Conservation (phyloP, 2,797 vertebrate genomes). For the Mormyrops attenuatus region DNA sequence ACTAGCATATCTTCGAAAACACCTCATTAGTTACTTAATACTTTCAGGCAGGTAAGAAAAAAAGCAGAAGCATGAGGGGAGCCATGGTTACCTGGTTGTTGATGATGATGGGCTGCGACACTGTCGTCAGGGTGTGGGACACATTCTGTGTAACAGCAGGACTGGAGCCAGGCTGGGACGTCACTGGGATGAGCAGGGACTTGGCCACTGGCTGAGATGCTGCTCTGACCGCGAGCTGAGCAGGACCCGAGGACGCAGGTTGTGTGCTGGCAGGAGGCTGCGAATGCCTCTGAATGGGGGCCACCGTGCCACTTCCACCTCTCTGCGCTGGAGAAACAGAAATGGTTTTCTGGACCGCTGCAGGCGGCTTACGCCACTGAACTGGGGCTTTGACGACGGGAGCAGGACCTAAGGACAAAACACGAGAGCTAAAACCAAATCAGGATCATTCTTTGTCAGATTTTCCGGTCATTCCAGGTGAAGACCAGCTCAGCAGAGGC, state of each 20-base stretch:
- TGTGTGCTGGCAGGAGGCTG: slow-evolving; percentile 47
- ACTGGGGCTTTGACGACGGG: slow-evolving; percentile 54
- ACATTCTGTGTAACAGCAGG: slow-evolving; percentile 45
- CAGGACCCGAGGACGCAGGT: slow-evolving; percentile 24
- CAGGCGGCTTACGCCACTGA: slow-evolving; percentile 49
- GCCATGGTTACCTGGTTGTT: slow-evolving; percentile 56
- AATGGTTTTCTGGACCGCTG: slow-evolving; percentile 49
- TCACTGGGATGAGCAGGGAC: slow-evolving; percentile 53
- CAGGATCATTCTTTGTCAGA: background rate
- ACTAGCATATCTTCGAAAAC: background rate
- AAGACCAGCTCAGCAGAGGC: background rate
- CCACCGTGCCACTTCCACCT: slow-evolving; percentile 44
- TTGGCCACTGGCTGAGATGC: slow-evolving; percentile 56
- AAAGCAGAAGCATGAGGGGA: background rate
- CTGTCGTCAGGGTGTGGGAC: slow-evolving; percentile 43
- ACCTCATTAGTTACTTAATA: background rate
- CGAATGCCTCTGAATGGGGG: slow-evolving; percentile 53
- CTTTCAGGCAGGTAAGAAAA: background rate
- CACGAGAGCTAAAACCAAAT: background rate
- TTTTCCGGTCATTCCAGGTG: background rate
- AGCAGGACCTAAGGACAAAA: slow-evolving; percentile 47
- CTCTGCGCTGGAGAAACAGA: slow-evolving; percentile 52
- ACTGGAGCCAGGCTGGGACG: slow-evolving; percentile 39
- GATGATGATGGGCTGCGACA: slow-evolving; percentile 56
- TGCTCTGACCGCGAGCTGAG: slow-evolving; percentile 47